phyloP scores from a whole-genome alignment of 2,888 invertebrate genomes.

The Acrobeloides nanus region DNA sequence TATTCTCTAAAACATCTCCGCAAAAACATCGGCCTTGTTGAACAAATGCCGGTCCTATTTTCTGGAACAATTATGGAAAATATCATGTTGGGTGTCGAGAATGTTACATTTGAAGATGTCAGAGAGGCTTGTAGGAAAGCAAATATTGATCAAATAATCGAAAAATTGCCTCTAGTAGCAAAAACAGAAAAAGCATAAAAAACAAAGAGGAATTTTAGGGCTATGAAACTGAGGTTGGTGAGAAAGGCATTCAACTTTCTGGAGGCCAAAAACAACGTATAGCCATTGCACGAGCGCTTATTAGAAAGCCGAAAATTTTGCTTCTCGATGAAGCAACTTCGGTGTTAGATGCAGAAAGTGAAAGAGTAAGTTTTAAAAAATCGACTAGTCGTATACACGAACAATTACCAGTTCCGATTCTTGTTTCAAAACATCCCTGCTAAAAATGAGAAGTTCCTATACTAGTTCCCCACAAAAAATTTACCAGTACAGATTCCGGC shows the following conservation, averaged over 20 bases:
- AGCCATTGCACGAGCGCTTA: conserved; percentile 14
- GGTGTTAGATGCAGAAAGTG: conserved; percentile 16
- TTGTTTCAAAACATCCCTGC: too few species aligned
- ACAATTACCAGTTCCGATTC: too few species aligned
- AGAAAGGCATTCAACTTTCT: conserved; percentile 9
- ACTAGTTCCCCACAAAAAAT: too few species aligned
- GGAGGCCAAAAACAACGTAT: conserved; percentile 20
- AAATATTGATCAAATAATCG: conserved; percentile 17
- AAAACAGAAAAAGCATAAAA: too few species aligned
- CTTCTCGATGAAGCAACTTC: conserved; percentile 23
- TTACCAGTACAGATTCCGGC: too few species aligned
- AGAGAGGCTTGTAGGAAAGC: conserved; percentile 14
- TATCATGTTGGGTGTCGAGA: conserved; percentile 63
- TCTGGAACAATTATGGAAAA: conserved; percentile 80
- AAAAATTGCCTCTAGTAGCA: conserved; percentile 8
- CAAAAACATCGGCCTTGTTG: conserved; percentile 76
- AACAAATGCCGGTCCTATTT: conserved; percentile 85
- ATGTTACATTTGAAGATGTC: conserved; percentile 11
- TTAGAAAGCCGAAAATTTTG: conserved; percentile 12
- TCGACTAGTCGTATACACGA: too few species aligned
- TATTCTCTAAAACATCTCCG: conserved; percentile 67
- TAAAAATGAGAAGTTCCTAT: too few species aligned
- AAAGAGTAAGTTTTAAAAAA: too few species aligned
- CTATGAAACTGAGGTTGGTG: conserved; percentile 16
- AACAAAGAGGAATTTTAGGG: not conserved